phyloP scores from a whole-genome alignment of 2,113 vertebrate species.

The human region DNA sequence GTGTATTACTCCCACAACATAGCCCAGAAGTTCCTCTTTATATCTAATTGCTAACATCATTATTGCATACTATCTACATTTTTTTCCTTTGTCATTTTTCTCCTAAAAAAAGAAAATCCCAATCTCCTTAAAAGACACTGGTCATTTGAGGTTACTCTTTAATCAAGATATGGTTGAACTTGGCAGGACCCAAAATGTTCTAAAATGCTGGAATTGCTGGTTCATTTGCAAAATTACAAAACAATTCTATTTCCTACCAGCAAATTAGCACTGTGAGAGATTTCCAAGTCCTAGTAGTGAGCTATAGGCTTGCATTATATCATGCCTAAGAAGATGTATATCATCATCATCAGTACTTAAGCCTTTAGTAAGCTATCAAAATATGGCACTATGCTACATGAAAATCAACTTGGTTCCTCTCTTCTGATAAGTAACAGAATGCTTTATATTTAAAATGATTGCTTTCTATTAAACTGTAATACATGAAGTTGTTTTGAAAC shows the following conservation, averaged over 20 bases:
- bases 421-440: background rate
- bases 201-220: slow-evolving; percentile 12
- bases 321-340: background rate
- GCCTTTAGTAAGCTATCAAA: background rate
- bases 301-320: background rate
- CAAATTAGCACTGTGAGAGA: background rate
- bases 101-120: background rate
- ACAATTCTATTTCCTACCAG: background rate
- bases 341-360: background rate
- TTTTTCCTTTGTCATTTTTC: background rate
- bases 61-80: background rate
- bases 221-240: slow-evolving; percentile 41
- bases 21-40: background rate
- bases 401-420: background rate
- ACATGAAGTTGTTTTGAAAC: background rate
- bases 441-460: background rate
- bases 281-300: background rate
- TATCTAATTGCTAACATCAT: slow-evolving; percentile 4
- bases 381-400: background rate
- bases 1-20: background rate
- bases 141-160: slow-evolving; percentile 14
- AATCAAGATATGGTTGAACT: background rate
- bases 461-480: background rate
- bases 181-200: background rate
- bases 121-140: background rate